phyloP scores from a whole-genome alignment of 2,797 vertebrate species.

The Gambusia yucatana region DNA sequence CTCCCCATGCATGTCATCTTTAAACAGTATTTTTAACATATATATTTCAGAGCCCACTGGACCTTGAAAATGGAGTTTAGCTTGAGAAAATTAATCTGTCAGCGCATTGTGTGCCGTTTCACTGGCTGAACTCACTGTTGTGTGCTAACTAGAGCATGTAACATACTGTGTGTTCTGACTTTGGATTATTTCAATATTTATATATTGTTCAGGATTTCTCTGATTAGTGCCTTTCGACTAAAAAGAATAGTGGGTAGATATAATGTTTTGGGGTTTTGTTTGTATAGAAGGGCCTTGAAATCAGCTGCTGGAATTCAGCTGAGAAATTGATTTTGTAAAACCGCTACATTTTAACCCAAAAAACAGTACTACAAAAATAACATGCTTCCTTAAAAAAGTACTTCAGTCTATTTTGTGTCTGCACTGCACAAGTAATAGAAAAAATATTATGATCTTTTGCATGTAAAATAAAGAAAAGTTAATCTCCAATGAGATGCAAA shows the following conservation, averaged over 20 bases:
- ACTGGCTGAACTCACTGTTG: background rate
- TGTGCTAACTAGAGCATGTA: background rate
- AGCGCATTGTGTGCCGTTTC: background rate
- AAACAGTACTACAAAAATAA: background rate
- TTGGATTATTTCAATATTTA: background rate
- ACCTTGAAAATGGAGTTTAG: background rate
- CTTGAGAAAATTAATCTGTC: background rate
- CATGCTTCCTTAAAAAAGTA: background rate
- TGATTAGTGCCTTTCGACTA: background rate
- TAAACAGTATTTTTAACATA: background rate
- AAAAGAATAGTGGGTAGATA: background rate
- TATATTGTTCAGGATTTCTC: background rate
- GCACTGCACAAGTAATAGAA: background rate
- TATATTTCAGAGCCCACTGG: background rate
- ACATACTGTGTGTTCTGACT: background rate
- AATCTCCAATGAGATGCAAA: conserved; percentile 54
- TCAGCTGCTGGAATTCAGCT: background rate
- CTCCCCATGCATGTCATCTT: background rate
- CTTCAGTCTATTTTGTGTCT: background rate
- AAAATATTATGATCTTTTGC: background rate
- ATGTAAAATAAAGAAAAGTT: conserved; percentile 22
- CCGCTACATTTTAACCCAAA: background rate
- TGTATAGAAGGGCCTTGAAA: too few relatives aligned
- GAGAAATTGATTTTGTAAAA: background rate
- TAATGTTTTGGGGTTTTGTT: background rate